phyloP scores from a whole-genome alignment of 2,113 vertebrate species.

The Neotoma lepida region DNA sequence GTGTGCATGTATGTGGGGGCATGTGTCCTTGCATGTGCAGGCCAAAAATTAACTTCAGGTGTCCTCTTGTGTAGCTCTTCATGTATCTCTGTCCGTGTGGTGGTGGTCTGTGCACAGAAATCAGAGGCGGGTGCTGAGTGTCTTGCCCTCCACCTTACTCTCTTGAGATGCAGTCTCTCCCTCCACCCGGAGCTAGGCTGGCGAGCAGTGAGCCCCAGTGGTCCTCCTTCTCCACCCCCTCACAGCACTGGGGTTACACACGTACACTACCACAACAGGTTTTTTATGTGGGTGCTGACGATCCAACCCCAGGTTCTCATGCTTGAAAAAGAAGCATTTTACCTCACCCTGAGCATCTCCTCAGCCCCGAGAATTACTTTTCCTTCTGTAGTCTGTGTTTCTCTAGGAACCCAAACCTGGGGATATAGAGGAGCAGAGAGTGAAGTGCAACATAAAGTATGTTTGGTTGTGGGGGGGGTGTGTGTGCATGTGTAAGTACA shows the following conservation, averaged over 20 bases:
- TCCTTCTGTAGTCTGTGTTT: too few species aligned
- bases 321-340: background rate
- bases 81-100: background rate
- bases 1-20: background rate
- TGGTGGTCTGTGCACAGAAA: background rate
- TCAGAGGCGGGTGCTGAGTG: background rate
- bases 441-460: background rate
- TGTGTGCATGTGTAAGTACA: background rate
- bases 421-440: background rate
- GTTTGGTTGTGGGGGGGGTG: background rate
- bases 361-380: background rate
- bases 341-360: background rate
- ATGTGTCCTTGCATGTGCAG: background rate
- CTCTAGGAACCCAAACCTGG: background rate
- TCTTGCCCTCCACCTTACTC: background rate
- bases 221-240: background rate
- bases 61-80: background rate
- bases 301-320: background rate
- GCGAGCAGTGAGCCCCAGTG: background rate
- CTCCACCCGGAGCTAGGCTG: background rate
- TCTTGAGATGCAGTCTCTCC: background rate
- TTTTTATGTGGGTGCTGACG: background rate
- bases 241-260: background rate
- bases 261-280: background rate
- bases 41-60: background rate